Base-by-base conservation (phyloP, 1,140 invertebrate species). In the Andricus grossulariae region DNA sequence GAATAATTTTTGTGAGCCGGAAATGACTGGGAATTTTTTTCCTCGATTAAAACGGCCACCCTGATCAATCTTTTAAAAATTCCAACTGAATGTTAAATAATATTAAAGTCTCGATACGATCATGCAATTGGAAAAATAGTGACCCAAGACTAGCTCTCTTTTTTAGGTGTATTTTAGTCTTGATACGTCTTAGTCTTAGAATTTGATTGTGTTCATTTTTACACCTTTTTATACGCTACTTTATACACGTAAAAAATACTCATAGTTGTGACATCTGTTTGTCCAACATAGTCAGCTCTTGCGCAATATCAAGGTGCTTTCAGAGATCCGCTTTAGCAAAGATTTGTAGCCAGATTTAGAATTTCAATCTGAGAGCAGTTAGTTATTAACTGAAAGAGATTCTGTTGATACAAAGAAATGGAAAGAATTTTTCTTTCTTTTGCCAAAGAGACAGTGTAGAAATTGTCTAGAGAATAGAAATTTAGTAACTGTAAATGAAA, bases 281-380 rank as follows among this genome's bases (percentile, higher is more conserved):
- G 13, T 66, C 39, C 7, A 6, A 66, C 15, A 66, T 66, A 66
- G 16, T 16, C 39, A 45, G 39, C 45, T 66, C 32, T 66, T 4
- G n/a, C 8, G 52, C n/a, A 54, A 18, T 18, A 54, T 18, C n/a
- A 54, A 18, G 18, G 60, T 66, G 60, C 60, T 66, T 66, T 32
- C 39, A 21, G 32, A 66, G 25, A 66, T 66, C 13, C 60, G 60
- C 60, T 66, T 66, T 66, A 66, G 60, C 60, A 66, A 66, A 66
- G 60, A 66, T 66, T 66, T 66, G 39, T 15, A 60, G 21, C 21
- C 57, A 66, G 60, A 45, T 8, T 45, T 45, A 45, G 39, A 45
- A 45, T 45, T 11, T 11, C 7, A 45, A 45, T 45, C 39, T 45
- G 39, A 45, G 39, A 45, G 0, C 0, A 45, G 39, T 45, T 45